Evolutionary conservation across 2,888 invertebrate genomes (phyloP), one percentile per base, ranked within the genome.

Genomic region (Automeris io): DNA sequence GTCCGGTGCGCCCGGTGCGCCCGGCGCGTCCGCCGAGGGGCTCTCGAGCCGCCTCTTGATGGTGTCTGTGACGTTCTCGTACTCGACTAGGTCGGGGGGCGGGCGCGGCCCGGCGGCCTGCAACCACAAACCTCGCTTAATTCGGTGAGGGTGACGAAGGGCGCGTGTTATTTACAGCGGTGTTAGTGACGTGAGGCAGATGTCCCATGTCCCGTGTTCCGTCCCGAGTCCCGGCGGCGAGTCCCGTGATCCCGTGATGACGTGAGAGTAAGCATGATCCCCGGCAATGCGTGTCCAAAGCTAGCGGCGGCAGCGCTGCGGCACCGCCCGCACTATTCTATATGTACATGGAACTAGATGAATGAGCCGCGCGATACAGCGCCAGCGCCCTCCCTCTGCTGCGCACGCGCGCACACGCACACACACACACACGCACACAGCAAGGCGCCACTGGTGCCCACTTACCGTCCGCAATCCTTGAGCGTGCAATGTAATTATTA

Each of bases 51-150:
- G 80, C 40, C 91, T 85, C 54, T 90, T 89, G 46, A 91, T 90
- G 3, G 91, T 91, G 67, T 90, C 90, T 39, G 90, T 90, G 11
- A 91, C 88, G 51, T 88, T 88, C 69, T 90, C 90, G 55, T 89
- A 89, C 47, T 88, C 88, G 36, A 39, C 41, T 36, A 49, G 54
- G 23, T 51, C 56, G 40, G 45, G 43, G 42, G 9, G 35, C n/a
- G 25, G 31, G 9, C 35, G 13, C 40, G 41, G 46, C 38, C 49
- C 41, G 45, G 47, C 56, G 57, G 68, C 70, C 81, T 82, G 81
- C 63, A 80, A 81, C 55, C 57, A 68, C 64, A 70, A 68, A 70
- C 61, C 42, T 18, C 18, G 9, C 29, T 18, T 7, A 23, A 38
- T n/a, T 21, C 47, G 56, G 57, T 62, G 49, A 39, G 41, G n/a